Evolutionary conservation across 2,888 invertebrate species (phyloP).

Genomic region (Scotopteryx bipunctaria): DNA sequence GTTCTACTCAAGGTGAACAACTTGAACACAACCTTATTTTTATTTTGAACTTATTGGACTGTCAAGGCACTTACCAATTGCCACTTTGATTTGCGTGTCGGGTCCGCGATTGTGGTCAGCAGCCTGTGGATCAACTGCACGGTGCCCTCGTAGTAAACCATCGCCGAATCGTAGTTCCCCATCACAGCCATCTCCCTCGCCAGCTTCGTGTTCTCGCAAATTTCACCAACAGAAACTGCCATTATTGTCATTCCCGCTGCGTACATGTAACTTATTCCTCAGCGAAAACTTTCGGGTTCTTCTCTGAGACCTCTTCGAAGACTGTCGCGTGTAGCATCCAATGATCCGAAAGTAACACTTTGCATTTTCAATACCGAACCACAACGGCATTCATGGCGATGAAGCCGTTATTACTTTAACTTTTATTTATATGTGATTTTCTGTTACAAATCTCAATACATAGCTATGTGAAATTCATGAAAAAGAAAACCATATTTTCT

Average conservation of each 20-base stretch:
- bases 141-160: constrained; percentile 96
- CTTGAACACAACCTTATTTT: constrained; percentile 21
- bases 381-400: constrained; percentile 47
- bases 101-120: constrained; percentile 90
- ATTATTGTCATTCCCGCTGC: constrained; percentile 89
- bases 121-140: constrained; percentile 95
- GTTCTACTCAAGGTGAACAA: constrained; percentile 69
- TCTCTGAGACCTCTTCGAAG: constrained; percentile 55
- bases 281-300: constrained; percentile 57
- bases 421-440: constrained; percentile 25
- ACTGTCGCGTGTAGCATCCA: constrained; percentile 68
- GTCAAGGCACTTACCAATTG: constrained; percentile 86
- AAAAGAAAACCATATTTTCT: constrained; percentile 56
- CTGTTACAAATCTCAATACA: constrained; percentile 49
- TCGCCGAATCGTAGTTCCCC: constrained; percentile 97
- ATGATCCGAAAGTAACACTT: constrained; percentile 63
- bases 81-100: constrained; percentile 93
- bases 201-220: constrained; percentile 96
- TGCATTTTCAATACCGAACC: constrained; percentile 62
- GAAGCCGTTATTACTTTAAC: constrained; percentile 43
- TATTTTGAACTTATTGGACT: constrained; percentile 33
- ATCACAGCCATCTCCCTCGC: constrained; percentile 97
- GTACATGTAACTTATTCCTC: constrained; percentile 74
- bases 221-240: constrained; percentile 95
- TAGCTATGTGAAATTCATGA: constrained; percentile 55